These are phyloP conservation scores for Drosophila arizonae DNA, from an alignment of 1,140 invertebrate genomes.

Conservation along the genomic window DNA sequence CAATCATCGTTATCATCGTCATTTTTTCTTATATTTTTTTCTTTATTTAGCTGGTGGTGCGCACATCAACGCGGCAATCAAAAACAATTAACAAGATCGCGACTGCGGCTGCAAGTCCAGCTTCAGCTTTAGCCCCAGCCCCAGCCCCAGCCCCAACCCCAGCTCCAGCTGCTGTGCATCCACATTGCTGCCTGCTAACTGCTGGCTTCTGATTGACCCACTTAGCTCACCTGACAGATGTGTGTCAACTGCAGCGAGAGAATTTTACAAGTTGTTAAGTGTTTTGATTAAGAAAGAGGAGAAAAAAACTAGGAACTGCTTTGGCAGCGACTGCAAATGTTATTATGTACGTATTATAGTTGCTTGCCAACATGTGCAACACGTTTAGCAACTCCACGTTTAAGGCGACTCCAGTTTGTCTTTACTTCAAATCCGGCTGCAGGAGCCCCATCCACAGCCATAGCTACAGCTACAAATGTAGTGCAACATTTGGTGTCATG, in stretches of 20 bases:
- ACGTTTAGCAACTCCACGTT: slow-evolving; percentile 62
- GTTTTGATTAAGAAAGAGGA: slow-evolving; percentile 66
- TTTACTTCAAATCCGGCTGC: slow-evolving; percentile 64
- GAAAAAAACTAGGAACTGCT: slow-evolving; percentile 62
- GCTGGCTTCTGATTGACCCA: slow-evolving; percentile 50
- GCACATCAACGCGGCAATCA: slow-evolving; percentile 75
- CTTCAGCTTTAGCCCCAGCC: not conserved
- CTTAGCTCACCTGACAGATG: slow-evolving; percentile 70
- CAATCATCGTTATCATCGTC: slow-evolving; percentile 57
- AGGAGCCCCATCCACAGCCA: slow-evolving; percentile 47
- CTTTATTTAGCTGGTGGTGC: slow-evolving; percentile 54
- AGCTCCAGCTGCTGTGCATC: not conserved
- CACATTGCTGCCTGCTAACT: not conserved
- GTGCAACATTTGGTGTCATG: slow-evolving; percentile 66
- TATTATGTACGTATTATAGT: slow-evolving; percentile 34
- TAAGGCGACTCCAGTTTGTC: slow-evolving; percentile 64
- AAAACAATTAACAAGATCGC: slow-evolving; percentile 80
- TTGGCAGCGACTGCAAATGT: slow-evolving; percentile 40
- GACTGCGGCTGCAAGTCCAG: slow-evolving; percentile 16
- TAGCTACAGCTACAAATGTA: slow-evolving; percentile 55
- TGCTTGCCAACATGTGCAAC: slow-evolving; percentile 67
- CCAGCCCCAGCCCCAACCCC: slow-evolving; percentile 1
- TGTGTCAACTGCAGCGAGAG: slow-evolving; percentile 72
- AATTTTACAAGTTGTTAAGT: slow-evolving; percentile 81
- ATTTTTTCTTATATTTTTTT: slow-evolving; percentile 4